Evolutionary conservation across 1,140 invertebrate species (phyloP).

Genomic region (Halictus rubicundus): DNA sequence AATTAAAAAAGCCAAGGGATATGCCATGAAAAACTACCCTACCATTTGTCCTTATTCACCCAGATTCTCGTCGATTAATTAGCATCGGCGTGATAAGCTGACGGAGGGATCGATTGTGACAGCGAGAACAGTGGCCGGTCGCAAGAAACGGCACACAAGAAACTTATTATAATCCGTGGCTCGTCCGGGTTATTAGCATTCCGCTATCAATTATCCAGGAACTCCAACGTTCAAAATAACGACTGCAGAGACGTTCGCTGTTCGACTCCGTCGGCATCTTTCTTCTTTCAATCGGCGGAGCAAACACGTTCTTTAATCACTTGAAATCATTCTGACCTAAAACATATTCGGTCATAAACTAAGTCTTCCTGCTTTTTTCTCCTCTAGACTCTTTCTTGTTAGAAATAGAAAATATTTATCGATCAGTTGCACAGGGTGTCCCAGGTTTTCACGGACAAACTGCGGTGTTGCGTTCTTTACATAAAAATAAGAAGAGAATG

Average conservation of each 20-base stretch:
- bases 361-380: too few relatives aligned
- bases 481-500: too few relatives aligned
- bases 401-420: not conserved
- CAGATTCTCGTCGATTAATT: slow-evolving; percentile 31
- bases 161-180: slow-evolving; percentile 75
- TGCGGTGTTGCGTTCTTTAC: too few relatives aligned
- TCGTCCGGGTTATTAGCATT: slow-evolving; percentile 75
- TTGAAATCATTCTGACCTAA: not conserved
- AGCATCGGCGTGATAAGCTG: slow-evolving; percentile 50
- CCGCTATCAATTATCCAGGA: slow-evolving; percentile 47
- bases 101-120: slow-evolving; percentile 42
- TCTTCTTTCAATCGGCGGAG: slow-evolving; percentile 14
- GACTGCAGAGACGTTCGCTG: not conserved
- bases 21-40: not conserved
- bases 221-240: slow-evolving; percentile 22
- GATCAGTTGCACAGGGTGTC: too few relatives aligned
- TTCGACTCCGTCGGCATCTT: not conserved
- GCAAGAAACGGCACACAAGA: slow-evolving; percentile 61
- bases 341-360: too few relatives aligned
- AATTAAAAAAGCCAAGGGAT: not conserved
- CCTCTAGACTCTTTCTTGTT: too few relatives aligned
- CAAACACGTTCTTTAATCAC: slow-evolving; percentile 15
- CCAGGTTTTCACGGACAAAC: too few relatives aligned
- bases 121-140: slow-evolving; percentile 17
- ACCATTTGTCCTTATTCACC: slow-evolving; percentile 17